Base-by-base conservation (phyloP, 2,113 vertebrate genomes). In the Chamaetylas fuelleborni region DNA sequence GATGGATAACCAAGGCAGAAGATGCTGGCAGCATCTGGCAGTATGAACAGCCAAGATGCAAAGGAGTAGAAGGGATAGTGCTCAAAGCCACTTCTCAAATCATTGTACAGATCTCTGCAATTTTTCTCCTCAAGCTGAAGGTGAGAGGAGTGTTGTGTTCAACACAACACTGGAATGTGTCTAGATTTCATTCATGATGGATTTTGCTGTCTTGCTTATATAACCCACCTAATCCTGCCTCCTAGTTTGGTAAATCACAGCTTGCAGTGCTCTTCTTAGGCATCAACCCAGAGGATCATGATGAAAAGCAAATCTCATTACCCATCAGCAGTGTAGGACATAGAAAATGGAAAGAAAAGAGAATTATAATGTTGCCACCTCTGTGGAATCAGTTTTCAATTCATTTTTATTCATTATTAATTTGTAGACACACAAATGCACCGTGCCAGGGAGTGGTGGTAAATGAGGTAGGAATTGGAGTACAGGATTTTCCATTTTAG, bases 251-350 rank as follows among this genome's bases (percentile, higher is more conserved):
- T 91, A 91, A 80, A 85, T 91, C 23, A 8, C 64, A 86, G 61
- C 60, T 80, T 3, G 1, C 54, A 83, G 42, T 50, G 38, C 31
- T 83, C 81, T 82, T 80, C 80, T 81, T 76, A 69, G 40, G 31
- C 69, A 92, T 88, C 60, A 94, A 26, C 50, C 51, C 18, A 4
- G 40, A 93, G 77, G 64, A 78, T 92, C 26, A 4, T 50, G 69
- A 93, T 92, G 88, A 93, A 95, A 92, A 92, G n/a, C 15, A 95
- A 94, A 95, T 95, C 90, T 90, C 14, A 11, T 96, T 94, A 88
- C 25, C 25, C 9, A 45, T 78, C 74, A 70, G 34, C 36, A 53
- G 17, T 53, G 25, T n/a, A 71, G 96, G 48, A 1, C 4, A 72
- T 23, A 76, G 48, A 86, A 81, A 86, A 71, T 11, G 11, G 36